Evolutionary conservation across 2,797 vertebrate species (phyloP).

Genomic region (Cichlasoma orientale): DNA sequence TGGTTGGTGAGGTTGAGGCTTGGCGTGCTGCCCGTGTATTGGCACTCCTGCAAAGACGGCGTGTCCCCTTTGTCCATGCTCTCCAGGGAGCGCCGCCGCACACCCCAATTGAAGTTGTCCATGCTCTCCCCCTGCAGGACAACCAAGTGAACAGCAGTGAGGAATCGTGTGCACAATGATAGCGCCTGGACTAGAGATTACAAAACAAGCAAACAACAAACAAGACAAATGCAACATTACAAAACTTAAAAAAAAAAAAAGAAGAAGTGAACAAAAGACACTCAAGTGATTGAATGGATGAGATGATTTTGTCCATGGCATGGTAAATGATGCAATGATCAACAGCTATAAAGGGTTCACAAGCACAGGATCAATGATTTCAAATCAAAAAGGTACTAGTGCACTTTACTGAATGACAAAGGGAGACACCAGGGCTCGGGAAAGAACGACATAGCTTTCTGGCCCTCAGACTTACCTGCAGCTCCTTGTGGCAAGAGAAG

Average conservation of each 20-base stretch:
- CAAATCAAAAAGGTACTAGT: slow-evolving; percentile 17
- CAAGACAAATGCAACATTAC: slow-evolving; percentile 12
- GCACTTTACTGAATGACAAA: slow-evolving; percentile 14
- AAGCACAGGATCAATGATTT: slow-evolving; percentile 30
- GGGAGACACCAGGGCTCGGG: slow-evolving; percentile 21
- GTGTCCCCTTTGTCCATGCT: slow-evolving; percentile 99
- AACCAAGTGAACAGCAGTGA: slow-evolving; percentile 35
- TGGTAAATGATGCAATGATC: slow-evolving; percentile 22
- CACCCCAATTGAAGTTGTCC: slow-evolving; percentile 99
- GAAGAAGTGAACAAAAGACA: slow-evolving; percentile 3
- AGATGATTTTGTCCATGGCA: slow-evolving; percentile 1
- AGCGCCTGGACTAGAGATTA: not conserved
- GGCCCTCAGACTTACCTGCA: slow-evolving; percentile 93
- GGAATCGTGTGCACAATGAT: not conserved
- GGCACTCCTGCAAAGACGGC: slow-evolving; percentile 94
- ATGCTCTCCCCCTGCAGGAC: slow-evolving; percentile 94
- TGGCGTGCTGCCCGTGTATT: slow-evolving; percentile 93
- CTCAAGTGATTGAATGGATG: not conserved
- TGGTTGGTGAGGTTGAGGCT: slow-evolving; percentile 98
- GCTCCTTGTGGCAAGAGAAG: slow-evolving; percentile 98
- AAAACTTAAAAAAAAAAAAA: not conserved
- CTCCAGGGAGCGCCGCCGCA: slow-evolving; percentile 95
- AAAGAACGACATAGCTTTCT: slow-evolving; percentile 7
- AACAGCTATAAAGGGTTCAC: slow-evolving; percentile 39
- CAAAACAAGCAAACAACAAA: slow-evolving; percentile 1